Evolutionary conservation across 2,113 vertebrate species (phyloP), one percentile per base, ranked within the genome.

Genomic region (Carassius auratus): DNA sequence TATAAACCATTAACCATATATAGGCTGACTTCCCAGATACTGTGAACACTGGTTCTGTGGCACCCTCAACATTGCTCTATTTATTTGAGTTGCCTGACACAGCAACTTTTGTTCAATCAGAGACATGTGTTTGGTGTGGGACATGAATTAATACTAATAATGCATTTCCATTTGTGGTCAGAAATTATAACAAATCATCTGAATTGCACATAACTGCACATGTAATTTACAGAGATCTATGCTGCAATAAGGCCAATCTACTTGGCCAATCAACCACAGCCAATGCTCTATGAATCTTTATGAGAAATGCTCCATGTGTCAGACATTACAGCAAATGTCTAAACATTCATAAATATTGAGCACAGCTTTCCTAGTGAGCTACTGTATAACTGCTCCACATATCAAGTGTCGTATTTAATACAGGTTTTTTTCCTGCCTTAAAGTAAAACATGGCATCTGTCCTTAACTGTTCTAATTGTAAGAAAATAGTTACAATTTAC

Each of bases 261-360:
- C 38, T 30, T 30, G 30, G 30, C 2, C n/a, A 9, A 74, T 76
- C 10, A 4, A 57, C 17, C 15, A 8, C 15, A 55, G 14, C 50
- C 13, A 77, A 3, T 15, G 75, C 50, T 55, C 75, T 33, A 30
- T 4, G 1, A 55, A 17, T 36, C 5, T 36, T 36, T 36, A 4
- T 2, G 3, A 38, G 13, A 62, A 62, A 80, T 64, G 59, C 13
- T 80, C 13, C n/a, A 42, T 26, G 26, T 55, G 26, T 36, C 66
- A 36, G 66, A n/a, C 71, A 48, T 12, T 38, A 57, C 45, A 57
- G 15, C 15, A 57, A 19, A 59, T 45, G 57, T 79, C 57, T 59
- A 42, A 79, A 62, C 57, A 62, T 62, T 79, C 77, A 79, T 79
- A 62, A 57, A 21, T 78, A 14, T 59, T 38, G 30, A 79, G 55